Evolutionary conservation across 2,888 invertebrate genomes (phyloP).

Genomic region (Pelosia muscerda): DNA sequence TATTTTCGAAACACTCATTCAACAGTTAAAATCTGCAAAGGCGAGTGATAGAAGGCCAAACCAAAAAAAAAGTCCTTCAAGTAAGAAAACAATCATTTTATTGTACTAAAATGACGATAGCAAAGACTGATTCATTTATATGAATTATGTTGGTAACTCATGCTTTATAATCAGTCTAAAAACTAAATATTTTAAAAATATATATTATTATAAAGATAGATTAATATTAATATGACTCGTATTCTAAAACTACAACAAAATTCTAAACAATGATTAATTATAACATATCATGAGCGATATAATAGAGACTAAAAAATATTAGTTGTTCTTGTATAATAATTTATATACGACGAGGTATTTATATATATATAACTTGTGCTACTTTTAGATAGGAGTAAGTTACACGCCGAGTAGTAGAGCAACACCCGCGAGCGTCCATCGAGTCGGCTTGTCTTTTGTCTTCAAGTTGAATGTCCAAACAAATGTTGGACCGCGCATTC

Average conservation of each 20-base stretch:
- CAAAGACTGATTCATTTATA: neutral
- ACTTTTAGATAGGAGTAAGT: too few species aligned
- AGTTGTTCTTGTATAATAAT: neutral
- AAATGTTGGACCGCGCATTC: conserved; percentile 95
- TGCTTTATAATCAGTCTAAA: neutral
- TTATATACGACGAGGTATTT: neutral
- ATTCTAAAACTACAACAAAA: neutral
- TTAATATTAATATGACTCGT: conserved; percentile 10
- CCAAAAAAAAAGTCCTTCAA: neutral
- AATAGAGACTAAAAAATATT: too few species aligned
- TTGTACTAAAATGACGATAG: conserved; percentile 4
- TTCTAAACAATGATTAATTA: neutral
- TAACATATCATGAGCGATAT: neutral
- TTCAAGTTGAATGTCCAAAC: conserved; percentile 98
- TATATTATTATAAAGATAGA: conserved; percentile 5
- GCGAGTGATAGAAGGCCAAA: neutral
- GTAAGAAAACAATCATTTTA: neutral
- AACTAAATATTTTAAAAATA: conserved; percentile 2
- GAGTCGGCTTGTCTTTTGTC: conserved; percentile 94
- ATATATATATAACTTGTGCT: neutral
- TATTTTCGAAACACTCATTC: too few species aligned
- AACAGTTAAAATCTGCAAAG: too few species aligned
- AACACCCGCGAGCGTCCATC: conserved; percentile 97
- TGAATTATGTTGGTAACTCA: neutral
- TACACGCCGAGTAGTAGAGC: conserved; percentile 95